Evolutionary conservation across 37 sponge, comb jelly and placozoan genomes (phyloP).

Genomic region (Agelas oroides): DNA sequence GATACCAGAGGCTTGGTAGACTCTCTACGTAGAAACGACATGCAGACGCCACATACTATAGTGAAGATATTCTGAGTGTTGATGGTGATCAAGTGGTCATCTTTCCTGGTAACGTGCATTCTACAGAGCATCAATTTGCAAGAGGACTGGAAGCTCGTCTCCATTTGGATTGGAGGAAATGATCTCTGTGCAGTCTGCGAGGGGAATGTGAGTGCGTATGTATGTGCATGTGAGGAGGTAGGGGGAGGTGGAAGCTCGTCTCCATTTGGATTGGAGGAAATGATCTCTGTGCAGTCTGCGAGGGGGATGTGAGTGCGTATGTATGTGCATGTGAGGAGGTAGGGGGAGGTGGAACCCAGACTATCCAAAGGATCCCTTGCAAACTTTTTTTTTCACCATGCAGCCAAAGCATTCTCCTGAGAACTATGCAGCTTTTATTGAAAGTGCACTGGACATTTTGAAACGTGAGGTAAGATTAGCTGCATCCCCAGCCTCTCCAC

Average conservation of each 20-base stretch:
- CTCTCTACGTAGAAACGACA: no score
- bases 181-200: slow-evolving; percentile 72
- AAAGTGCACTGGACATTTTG: slow-evolving; percentile 7
- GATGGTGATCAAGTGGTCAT: no score
- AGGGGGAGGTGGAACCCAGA: no score
- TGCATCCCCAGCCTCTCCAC: no score
- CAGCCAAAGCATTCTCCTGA: slow-evolving; percentile 2
- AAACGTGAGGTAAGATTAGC: background rate
- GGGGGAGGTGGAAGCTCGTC: slow-evolving; percentile 29
- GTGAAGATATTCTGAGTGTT: no score
- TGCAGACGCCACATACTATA: no score
- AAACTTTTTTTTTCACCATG: background rate
- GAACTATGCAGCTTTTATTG: slow-evolving; percentile 16
- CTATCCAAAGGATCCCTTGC: no score
- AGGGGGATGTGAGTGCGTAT: slow-evolving; percentile 13
- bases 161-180: slow-evolving; percentile 82
- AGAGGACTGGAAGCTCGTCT: slow-evolving; percentile 69
- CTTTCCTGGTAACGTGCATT: no score
- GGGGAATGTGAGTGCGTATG: slow-evolving; percentile 9
- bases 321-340: background rate
- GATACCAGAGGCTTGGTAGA: no score
- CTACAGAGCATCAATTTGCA: no score
- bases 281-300: slow-evolving; percentile 69
- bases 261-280: slow-evolving; percentile 84
- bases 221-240: no score